These are phyloP conservation scores for Eucidaris tribuloides DNA, from an alignment of 35 echinoderm and acorn worm species.

Conservation along the genomic window DNA sequence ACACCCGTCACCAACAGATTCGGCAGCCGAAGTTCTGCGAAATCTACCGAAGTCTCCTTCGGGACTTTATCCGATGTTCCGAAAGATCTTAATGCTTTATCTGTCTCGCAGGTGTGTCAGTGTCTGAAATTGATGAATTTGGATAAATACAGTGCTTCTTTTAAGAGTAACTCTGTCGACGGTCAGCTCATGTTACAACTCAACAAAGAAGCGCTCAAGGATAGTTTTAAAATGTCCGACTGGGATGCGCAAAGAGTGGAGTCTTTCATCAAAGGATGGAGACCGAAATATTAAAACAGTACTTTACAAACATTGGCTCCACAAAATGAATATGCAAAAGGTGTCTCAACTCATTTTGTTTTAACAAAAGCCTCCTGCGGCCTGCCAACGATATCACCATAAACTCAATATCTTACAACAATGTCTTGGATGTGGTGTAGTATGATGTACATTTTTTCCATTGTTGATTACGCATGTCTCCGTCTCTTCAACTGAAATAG, in stretches of 20 bases:
- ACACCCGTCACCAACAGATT: neutral
- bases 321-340: too few relatives aligned
- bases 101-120: slow-evolving; percentile 62
- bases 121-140: slow-evolving; percentile 71
- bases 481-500: too few relatives aligned
- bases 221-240: slow-evolving; percentile 48
- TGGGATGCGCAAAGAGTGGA: slow-evolving; percentile 57
- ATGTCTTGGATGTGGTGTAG: too few relatives aligned
- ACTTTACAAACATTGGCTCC: too few relatives aligned
- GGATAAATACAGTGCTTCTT: slow-evolving; percentile 50
- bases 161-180: slow-evolving; percentile 70
- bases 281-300: slow-evolving; percentile 66
- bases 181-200: slow-evolving; percentile 74
- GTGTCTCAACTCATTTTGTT: too few relatives aligned
- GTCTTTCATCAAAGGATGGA: slow-evolving; percentile 45
- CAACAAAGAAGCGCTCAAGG: slow-evolving; percentile 61
- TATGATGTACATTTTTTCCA: too few relatives aligned
- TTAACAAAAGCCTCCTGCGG: too few relatives aligned
- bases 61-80: slow-evolving; percentile 37
- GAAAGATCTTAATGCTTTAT: slow-evolving; percentile 46
- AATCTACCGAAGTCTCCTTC: neutral
- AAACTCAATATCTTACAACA: too few relatives aligned
- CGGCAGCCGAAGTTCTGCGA: neutral
- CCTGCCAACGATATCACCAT: too few relatives aligned
- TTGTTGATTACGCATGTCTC: too few relatives aligned